Base-by-base conservation (phyloP, 2,113 vertebrate species). In the Colius striatus region DNA sequence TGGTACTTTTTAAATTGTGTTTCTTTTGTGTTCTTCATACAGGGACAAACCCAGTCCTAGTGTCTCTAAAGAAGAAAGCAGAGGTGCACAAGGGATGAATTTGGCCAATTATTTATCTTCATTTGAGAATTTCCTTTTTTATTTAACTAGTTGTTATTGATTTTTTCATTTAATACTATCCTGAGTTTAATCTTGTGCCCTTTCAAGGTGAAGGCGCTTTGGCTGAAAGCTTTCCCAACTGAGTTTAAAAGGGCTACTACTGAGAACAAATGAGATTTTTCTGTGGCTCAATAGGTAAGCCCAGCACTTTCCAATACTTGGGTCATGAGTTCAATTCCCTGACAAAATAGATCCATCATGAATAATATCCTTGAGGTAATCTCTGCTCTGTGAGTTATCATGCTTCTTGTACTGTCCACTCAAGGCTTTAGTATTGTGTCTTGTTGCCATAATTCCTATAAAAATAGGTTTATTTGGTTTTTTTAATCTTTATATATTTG, bases 101-200 rank as follows among this genome's bases (percentile, higher is more conserved):
- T 66, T 89, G 48, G 18, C 47, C 34, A 84, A 94, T 95, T 91
- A 90, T 81, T 87, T 95, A 60, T 93, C 72, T 94, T 90, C 47
- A 88, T 92, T 86, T 95, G 51, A 76, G 75, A 85, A 54, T 62
- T 84, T 92, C 26, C 71, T 80, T 92, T 90, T 92, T 70, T 82
- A 80, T 96, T 94, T 95, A 95, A 92, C 87, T 94, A 60, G 71
- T 77, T 92, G 55, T 66, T 60, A 95, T 94, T 95, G 92, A 94
- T 95, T 97, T 94, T 95, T 94, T 55, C 76, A 83, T 94, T 95
- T 95, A 94, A 88, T 63, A 62, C 51, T 86, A 84, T 85, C 63
- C 50, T 92, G 78, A 62, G 67, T 83, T 96, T 96, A 95, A 96
- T 80, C 93, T 89, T 95, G 84, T 75, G 58, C 75, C 72, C 84